Evolutionary conservation across 2,888 invertebrate species (phyloP).

Genomic region (Ceraclea dissimilis): DNA sequence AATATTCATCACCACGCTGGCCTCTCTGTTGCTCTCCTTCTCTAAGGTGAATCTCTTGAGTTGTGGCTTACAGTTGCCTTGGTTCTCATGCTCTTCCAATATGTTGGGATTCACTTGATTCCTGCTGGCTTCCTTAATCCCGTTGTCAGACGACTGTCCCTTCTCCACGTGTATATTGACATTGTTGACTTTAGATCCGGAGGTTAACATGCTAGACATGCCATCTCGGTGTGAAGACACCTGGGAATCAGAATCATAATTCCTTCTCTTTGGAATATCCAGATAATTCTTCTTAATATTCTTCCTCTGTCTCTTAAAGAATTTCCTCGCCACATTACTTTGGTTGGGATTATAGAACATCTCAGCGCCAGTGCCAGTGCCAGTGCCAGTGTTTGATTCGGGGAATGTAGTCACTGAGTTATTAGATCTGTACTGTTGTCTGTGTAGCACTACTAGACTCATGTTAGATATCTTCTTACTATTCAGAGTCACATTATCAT

Average conservation of each 20-base stretch:
- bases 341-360: conserved; percentile 91
- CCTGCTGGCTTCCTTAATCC: conserved; percentile 49
- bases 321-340: conserved; percentile 86
- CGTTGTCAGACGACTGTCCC: conserved; percentile 36
- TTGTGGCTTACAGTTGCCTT: conserved; percentile 34
- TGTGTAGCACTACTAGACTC: conserved; percentile 61
- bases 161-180: conserved; percentile 70
- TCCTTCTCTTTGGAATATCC: conserved; percentile 54
- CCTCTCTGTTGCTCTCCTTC: conserved; percentile 30
- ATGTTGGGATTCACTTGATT: conserved; percentile 57
- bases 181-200: conserved; percentile 72
- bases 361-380: too few relatives aligned
- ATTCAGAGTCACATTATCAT: conserved; percentile 36
- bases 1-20: conserved; percentile 48
- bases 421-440: conserved; percentile 65
- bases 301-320: conserved; percentile 80
- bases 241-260: conserved; percentile 48
- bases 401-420: conserved; percentile 59
- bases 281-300: conserved; percentile 67
- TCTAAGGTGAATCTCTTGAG: conserved; percentile 25
- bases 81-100: conserved; percentile 50
- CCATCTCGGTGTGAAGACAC: conserved; percentile 44
- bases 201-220: conserved; percentile 55
- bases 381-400: conserved; percentile 41
- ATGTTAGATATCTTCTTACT: conserved; percentile 52